These are phyloP conservation scores for Lithophane semibrunnea DNA, from an alignment of 2,888 invertebrate species.

Conservation along the genomic window DNA sequence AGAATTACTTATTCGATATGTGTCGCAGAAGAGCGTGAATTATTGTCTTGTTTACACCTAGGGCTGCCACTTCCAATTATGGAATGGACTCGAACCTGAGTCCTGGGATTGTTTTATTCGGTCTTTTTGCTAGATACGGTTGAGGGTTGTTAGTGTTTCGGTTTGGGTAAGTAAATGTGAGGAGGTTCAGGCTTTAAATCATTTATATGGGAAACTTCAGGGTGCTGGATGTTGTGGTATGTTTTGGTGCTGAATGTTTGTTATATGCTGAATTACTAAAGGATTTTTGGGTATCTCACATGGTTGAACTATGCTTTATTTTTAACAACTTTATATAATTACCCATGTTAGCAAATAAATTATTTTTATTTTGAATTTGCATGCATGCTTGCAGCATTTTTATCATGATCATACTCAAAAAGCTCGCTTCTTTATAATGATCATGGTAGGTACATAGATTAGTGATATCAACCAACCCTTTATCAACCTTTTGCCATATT, in stretches of 20 bases:
- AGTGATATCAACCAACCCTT: background rate
- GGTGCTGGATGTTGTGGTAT: background rate
- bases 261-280: background rate
- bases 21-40: constrained; percentile 63
- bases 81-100: constrained; percentile 33
- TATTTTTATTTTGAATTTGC: no score
- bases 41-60: constrained; percentile 66
- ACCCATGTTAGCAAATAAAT: no score
- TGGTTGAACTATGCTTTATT: no score
- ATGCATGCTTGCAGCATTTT: background rate
- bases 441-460: no score
- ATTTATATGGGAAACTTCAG: background rate
- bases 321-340: no score
- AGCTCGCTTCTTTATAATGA: no score
- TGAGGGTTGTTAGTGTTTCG: constrained; percentile 8
- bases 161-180: background rate
- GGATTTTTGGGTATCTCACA: background rate
- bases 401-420: background rate
- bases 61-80: constrained; percentile 59
- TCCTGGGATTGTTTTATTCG: constrained; percentile 19
- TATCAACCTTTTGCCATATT: background rate
- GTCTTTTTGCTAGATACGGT: constrained; percentile 4
- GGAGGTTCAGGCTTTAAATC: background rate
- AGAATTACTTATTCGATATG: constrained; percentile 69
- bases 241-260: background rate